Percentiles rank a stretch among this genome's conserved stretches.
phyloP scores from a whole-genome alignment of 2,113 vertebrate species.

The Oceanodroma tethys region DNA sequence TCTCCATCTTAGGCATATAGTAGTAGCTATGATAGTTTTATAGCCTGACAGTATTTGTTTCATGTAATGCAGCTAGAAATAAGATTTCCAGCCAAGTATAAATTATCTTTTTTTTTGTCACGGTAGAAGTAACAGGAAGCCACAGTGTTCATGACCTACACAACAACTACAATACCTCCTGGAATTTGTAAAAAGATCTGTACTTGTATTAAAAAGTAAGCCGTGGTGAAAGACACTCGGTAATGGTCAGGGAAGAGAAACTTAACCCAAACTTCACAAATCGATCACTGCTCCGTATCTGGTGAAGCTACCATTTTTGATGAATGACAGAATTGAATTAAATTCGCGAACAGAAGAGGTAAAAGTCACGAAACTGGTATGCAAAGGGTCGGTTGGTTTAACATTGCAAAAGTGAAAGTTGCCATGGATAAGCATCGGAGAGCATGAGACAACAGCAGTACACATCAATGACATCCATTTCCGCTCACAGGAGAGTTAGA shows the following conservation, averaged over 20 bases:
- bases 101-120: background rate
- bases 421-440: fast-evolving
- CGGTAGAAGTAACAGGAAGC: background rate
- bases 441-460: background rate
- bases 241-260: background rate
- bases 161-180: background rate
- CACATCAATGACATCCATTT: background rate
- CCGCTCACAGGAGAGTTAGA: background rate
- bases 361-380: fast-evolving
- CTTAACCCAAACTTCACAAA: background rate
- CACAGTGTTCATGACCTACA: background rate
- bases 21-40: background rate
- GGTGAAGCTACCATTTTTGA: background rate
- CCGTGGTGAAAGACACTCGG: background rate
- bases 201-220: background rate
- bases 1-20: background rate
- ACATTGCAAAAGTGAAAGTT: background rate
- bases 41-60: background rate
- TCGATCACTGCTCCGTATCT: background rate
- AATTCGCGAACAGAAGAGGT: background rate
- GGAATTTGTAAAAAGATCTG: background rate
- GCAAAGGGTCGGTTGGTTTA: background rate
- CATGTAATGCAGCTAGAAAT: background rate
- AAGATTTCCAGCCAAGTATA: background rate
- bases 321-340: background rate